A percentile compares a stretch with the other conserved stretches of the same genome.
These are phyloP conservation scores for Zaprionus tsacasi DNA, from an alignment of 1,140 invertebrate species.

Conservation along the genomic window DNA sequence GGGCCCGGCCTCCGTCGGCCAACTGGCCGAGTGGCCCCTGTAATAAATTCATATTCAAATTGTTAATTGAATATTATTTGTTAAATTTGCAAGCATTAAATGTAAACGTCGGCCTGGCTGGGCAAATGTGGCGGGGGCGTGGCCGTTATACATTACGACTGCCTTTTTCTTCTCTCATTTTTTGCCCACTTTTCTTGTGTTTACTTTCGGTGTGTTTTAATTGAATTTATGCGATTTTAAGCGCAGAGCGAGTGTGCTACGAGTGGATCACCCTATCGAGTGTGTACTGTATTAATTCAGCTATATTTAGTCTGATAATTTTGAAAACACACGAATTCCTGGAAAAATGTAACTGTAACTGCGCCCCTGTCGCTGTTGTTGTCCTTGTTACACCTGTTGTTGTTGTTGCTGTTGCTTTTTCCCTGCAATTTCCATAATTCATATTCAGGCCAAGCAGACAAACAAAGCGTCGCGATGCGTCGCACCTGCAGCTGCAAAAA, in stretches of 20 bases:
- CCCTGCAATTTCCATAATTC: conserved; percentile 81
- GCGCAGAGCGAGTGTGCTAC: conserved; percentile 3
- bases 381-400: conserved; percentile 40
- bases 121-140: conserved; percentile 57
- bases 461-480: conserved; percentile 9
- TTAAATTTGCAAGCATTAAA: conserved; percentile 83
- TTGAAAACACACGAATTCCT: conserved; percentile 29
- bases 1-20: conserved; percentile 62
- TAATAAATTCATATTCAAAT: conserved; percentile 84
- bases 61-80: conserved; percentile 84
- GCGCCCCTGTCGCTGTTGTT: background rate
- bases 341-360: conserved; percentile 28
- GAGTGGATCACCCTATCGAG: background rate
- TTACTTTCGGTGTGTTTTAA: conserved; percentile 41
- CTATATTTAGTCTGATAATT: conserved; percentile 16
- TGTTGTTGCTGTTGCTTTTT: conserved; percentile 35
- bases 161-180: conserved; percentile 13
- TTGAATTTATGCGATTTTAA: conserved; percentile 66
- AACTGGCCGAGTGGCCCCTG: conserved; percentile 53
- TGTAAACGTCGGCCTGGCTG: conserved; percentile 73
- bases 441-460: conserved; percentile 64
- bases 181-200: conserved; percentile 32
- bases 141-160: conserved; percentile 39
- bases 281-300: background rate
- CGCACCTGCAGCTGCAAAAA: conserved; percentile 73